Conservation (phyloP, 2,113 vertebrate species). For the Eretmochelys imbricata region DNA sequence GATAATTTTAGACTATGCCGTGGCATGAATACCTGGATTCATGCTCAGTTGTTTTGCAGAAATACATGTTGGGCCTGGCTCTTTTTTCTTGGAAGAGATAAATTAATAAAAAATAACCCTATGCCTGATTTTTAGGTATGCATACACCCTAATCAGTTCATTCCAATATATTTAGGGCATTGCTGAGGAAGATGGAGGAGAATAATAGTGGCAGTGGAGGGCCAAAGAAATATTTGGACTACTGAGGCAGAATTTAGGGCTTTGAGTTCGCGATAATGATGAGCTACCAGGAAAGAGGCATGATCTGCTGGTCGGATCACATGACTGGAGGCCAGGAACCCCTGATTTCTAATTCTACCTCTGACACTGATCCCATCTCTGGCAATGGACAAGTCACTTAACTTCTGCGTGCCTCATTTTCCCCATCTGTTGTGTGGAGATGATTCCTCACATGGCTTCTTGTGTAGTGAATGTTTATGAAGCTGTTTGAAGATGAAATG, state of each 20-base stretch:
- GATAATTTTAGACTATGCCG: neutral
- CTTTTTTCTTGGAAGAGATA: neutral
- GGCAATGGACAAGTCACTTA: neutral
- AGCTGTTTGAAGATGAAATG: neutral
- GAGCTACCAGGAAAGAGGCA: neutral
- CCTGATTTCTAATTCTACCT: neutral
- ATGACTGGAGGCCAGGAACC: neutral
- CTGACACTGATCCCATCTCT: neutral
- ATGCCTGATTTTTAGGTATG: neutral
- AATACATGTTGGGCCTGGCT: neutral
- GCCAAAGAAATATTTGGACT: neutral
- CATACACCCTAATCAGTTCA: rapidly evolving
- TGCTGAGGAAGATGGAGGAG: neutral
- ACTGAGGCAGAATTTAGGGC: neutral
- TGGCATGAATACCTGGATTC: neutral
- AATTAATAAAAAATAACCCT: neutral
- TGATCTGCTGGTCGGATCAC: neutral
- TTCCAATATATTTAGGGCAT: neutral
- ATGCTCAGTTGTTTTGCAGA: neutral
- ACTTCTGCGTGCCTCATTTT: neutral
- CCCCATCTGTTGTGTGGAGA: neutral
- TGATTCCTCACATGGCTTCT: neutral
- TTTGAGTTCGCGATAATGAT: neutral
- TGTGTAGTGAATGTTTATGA: neutral
- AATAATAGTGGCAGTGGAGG: neutral